Conservation (phyloP, 1,140 invertebrate species). For the Drosophila seguyi region DNA sequence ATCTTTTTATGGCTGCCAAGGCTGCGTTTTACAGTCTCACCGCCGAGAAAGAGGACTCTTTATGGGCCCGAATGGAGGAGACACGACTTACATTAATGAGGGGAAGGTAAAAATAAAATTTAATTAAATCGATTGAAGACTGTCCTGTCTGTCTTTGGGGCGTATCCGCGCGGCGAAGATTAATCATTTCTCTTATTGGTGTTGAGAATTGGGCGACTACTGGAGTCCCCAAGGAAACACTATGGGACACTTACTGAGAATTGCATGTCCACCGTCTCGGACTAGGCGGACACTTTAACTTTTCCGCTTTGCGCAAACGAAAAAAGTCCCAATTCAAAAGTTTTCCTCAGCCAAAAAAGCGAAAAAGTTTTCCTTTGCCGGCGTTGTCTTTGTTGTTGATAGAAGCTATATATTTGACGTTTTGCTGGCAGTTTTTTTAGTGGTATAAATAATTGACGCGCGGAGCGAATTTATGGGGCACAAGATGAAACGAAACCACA, state of each 20-base stretch:
- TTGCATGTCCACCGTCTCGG: conserved; percentile 12
- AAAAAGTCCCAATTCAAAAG: conserved; percentile 55
- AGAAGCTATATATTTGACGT: conserved; percentile 37
- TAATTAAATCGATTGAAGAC: conserved; percentile 67
- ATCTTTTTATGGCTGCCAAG: conserved; percentile 9
- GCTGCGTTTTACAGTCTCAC: conserved; percentile 28
- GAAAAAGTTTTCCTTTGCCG: conserved; percentile 34
- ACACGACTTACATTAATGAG: conserved; percentile 13
- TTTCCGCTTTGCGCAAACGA: conserved; percentile 1
- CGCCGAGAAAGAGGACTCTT: not conserved
- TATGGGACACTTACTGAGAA: conserved; percentile 8
- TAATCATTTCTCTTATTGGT: conserved; percentile 38
- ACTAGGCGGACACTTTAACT: conserved; percentile 27
- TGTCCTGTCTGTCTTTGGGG: not conserved
- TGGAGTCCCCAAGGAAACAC: conserved; percentile 2
- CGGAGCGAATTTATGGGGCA: conserved; percentile 16
- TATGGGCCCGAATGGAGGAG: not conserved
- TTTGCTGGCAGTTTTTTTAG: conserved; percentile 40
- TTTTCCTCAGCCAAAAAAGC: conserved; percentile 35
- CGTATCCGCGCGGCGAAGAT: conserved; percentile 13
- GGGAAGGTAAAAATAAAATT: conserved; percentile 36
- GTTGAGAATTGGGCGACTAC: conserved; percentile 4
- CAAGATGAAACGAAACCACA: conserved; percentile 12
- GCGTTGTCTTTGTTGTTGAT: conserved; percentile 22
- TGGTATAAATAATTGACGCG: conserved; percentile 45